Base-by-base conservation (phyloP, 2,797 vertebrate species). In the Meriones psammophilus region DNA sequence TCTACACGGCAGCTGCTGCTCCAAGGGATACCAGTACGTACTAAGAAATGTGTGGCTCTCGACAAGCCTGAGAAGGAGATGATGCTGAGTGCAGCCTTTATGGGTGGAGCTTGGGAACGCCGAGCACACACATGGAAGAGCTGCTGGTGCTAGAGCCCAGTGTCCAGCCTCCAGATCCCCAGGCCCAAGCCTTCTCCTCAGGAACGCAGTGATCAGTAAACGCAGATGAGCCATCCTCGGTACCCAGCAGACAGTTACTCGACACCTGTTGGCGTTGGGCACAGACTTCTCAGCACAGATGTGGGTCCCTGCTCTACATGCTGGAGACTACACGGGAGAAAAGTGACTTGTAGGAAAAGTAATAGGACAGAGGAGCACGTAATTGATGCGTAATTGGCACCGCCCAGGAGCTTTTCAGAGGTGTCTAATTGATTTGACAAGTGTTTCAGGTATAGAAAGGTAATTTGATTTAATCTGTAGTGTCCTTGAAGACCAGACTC, bases 241-340 rank as follows among this genome's bases (percentile, higher is more conserved):
- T 60, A 73, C 36, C 95, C 68, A 90, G 73, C 81, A 95, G 94
- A 94, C 81, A 90, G 66, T 93, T 97, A 94, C 71, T 71, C 84
- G 85, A 56, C 50, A 95, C 24, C 71, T 74, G 33, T 58, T 73
- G 39, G 58, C 54, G 54, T 76, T 73, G 89, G 62, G 46, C 62
- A 92, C 62, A 92, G 81, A 28, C 64, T 60, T 39, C 50, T 81
- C 66, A n/a, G 22, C 66, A 94, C 28, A 76, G 54, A 60, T 12
- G 8, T 80, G 36, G 71, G 50, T 89, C 42, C 56, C 62, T 81
- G 12, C 5, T 68, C 12, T 76, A 26, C 1, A 17, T 30, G 68
- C 74, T n/a, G 13, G 14, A 81, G 80, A 56, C 80, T 56, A 9
- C 42, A 30, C 36, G 18, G 26, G 73, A 60, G 46, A 91, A 15